These are phyloP conservation scores for Neuroterus valhalla DNA, from an alignment of 1,140 invertebrate species.

Conservation along the genomic window DNA sequence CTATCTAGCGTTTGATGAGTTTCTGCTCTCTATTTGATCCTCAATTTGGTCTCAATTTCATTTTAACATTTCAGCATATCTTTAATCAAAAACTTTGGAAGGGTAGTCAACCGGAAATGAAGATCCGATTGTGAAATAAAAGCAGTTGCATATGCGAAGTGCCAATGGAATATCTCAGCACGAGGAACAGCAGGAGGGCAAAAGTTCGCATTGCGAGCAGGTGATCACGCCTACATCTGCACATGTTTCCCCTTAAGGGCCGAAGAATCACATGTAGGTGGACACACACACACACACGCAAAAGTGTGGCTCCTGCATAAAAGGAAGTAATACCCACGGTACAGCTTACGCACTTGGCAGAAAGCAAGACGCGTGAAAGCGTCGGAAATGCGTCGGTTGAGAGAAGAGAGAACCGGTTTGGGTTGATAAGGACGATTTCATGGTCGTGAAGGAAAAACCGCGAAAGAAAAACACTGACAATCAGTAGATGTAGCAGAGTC, in stretches of 20 bases:
- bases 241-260: conserved; percentile 27
- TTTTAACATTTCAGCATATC: neutral
- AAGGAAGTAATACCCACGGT: neutral
- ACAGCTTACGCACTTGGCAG: conserved; percentile 21
- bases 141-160: conserved; percentile 34
- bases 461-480: neutral
- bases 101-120: conserved; percentile 10
- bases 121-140: conserved; percentile 26
- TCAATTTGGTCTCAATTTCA: neutral
- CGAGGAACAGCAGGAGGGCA: conserved; percentile 43
- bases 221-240: conserved; percentile 67
- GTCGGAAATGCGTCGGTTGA: neutral
- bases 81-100: conserved; percentile 6
- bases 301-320: conserved; percentile 19
- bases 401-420: conserved; percentile 6
- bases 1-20: neutral
- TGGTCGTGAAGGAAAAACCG: conserved; percentile 9
- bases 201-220: conserved; percentile 56
- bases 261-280: neutral
- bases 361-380: conserved; percentile 8
- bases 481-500: neutral
- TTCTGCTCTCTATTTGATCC: too few species aligned
- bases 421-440: conserved; percentile 26
- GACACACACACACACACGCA: neutral
- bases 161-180: conserved; percentile 44